A percentile compares a stretch with the other conserved stretches of the same genome.
Conservation (phyloP, 2,113 vertebrate species). For the Eretmochelys imbricata region DNA sequence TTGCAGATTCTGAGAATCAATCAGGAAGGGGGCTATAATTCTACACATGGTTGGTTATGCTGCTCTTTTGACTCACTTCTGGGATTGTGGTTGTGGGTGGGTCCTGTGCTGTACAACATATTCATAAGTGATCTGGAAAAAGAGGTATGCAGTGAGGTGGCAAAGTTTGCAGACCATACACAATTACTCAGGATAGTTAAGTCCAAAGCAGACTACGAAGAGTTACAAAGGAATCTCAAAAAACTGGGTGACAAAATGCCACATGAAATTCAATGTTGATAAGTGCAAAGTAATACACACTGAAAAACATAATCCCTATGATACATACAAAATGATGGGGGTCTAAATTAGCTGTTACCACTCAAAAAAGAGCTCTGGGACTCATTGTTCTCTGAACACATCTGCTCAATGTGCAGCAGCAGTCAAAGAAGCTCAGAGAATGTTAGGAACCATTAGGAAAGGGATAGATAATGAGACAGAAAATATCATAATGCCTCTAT, state of each 20-base stretch:
- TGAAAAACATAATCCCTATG: not conserved
- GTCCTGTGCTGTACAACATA: not conserved
- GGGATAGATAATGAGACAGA: not conserved
- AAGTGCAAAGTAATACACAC: not conserved
- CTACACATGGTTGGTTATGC: not conserved
- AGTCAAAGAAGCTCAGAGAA: not conserved
- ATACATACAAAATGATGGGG: not conserved
- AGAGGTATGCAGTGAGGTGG: not conserved
- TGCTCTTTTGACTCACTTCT: not conserved
- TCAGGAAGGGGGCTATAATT: not conserved
- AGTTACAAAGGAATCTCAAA: not conserved
- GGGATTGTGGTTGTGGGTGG: not conserved
- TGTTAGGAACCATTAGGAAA: not conserved
- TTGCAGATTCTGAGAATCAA: not conserved
- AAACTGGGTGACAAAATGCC: not conserved
- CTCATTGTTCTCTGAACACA: not conserved
- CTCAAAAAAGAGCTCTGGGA: not conserved
- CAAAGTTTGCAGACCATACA: not conserved
- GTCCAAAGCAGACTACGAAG: not conserved
- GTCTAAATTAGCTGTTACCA: not conserved
- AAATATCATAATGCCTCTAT: not conserved
- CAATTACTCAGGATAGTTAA: not conserved
- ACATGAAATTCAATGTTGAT: not conserved
- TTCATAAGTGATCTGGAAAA: not conserved
- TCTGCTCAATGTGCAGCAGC: not conserved